A percentile compares a stretch with the other conserved stretches of the same genome.
These are phyloP conservation scores for Oenanthe melanoleuca DNA, from an alignment of 2,113 vertebrate genomes.

Conservation along the genomic window DNA sequence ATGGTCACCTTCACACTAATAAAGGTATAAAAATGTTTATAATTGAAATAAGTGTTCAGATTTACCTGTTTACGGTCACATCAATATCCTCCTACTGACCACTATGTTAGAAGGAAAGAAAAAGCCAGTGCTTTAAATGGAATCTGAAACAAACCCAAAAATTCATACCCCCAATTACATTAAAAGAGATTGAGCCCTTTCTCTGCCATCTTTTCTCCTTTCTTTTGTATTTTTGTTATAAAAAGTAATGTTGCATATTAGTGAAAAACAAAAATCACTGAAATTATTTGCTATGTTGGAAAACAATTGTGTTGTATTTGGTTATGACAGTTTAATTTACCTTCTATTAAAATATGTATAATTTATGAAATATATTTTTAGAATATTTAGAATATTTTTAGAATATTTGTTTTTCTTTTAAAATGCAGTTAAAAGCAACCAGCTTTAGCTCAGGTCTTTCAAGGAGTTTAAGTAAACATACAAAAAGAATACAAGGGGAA, in stretches of 20 bases:
- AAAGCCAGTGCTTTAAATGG: not conserved
- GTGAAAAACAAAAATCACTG: not conserved
- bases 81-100: not conserved
- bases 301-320: not conserved
- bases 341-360: not conserved
- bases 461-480: not conserved
- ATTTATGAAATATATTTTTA: not conserved
- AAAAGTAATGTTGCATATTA: not conserved
- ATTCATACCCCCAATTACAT: accelerated
- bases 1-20: not conserved
- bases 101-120: not conserved
- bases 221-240: not conserved
- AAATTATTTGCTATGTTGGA: not conserved
- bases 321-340: not conserved
- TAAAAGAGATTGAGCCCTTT: not conserved
- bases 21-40: not conserved
- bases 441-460: not conserved
- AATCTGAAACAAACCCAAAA: not conserved
- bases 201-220: not conserved
- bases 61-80: accelerated
- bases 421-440: not conserved
- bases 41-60: not conserved
- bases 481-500: not conserved
- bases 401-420: not conserved
- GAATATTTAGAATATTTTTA: not conserved